Base-by-base conservation (phyloP, 2,888 invertebrate genomes). In the Erebia palarica region DNA sequence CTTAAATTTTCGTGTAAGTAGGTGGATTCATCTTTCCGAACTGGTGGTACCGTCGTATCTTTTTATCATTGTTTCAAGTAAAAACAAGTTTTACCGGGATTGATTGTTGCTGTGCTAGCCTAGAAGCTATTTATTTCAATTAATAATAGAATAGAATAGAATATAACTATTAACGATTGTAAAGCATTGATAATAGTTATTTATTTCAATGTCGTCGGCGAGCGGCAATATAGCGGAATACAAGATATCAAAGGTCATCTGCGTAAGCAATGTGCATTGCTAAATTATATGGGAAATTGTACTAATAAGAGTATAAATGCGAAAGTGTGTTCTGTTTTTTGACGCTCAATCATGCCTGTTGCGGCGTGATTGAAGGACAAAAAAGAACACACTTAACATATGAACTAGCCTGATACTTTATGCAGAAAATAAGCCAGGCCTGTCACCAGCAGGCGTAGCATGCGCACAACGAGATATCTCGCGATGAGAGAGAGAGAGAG, bases 131-230 rank as follows among this genome's bases (percentile, higher is more conserved):
- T 11, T 70, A 61, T 69, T 64, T 69, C 65, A 68, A 71, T 70
- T 53, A 68, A 67, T 69, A 59, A 3, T 27, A 27, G 27, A 27
- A 27, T 21, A 1, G 21, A 21, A 21, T 36, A 7, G 27, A 27
- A 27, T 0, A 14, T 58, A 58, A 11, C 13, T 44, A 44, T 5
- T 36, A 36, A 36, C 5, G 36, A 36, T 36, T 7, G 36, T 7
- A 36, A 36, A 36, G 0, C 36, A 36, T 7, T 36, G 49, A 16
- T 60, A 64, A 65, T 58, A 57, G 57, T 70, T 72, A 68, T 68
- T 68, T 65, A 72, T 75, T 71, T 75, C 73, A 75, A 75, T 75
- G 75, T 75, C 75, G 68, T 61, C 47, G 59, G 63, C 66, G 65
- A 59, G 66, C 55, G 75, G 68, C 71, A 66, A 63, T 70, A 65